Evolutionary conservation across 53 echinoderm and acorn worm species (phyloP).

Genomic region (Temnopleurus reevesii): DNA sequence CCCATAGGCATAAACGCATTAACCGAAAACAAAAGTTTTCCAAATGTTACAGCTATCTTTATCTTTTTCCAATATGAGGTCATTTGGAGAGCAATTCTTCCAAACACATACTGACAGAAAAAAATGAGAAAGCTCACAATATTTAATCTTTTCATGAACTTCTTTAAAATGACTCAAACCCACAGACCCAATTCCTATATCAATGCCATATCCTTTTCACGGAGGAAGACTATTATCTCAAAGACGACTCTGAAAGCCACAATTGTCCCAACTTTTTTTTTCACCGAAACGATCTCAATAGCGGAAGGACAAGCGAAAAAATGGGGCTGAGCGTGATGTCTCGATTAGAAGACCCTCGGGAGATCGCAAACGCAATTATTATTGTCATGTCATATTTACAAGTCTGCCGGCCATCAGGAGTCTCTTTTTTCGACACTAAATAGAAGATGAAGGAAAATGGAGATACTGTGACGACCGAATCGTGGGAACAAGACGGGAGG

Average conservation of each 20-base stretch:
- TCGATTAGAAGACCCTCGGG: neutral
- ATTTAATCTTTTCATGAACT: too few species aligned
- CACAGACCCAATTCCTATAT: neutral
- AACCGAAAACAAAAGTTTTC: too few species aligned
- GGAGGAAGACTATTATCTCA: neutral
- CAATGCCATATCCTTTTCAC: neutral
- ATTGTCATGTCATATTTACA: constrained; percentile 39
- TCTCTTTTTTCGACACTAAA: neutral
- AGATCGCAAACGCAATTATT: constrained; percentile 8
- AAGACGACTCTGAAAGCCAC: neutral
- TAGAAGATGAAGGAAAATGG: neutral
- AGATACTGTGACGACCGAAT: too few species aligned
- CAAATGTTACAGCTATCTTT: too few species aligned
- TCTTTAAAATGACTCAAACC: neutral
- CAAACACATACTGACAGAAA: too few species aligned
- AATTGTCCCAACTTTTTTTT: neutral
- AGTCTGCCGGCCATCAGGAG: neutral
- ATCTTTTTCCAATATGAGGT: too few species aligned
- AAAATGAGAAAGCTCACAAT: too few species aligned
- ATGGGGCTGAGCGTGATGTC: neutral
- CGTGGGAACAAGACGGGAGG: neutral
- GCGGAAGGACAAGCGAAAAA: neutral
- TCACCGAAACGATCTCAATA: neutral
- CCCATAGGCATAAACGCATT: too few species aligned
- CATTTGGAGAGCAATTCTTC: too few species aligned